Percentiles rank a stretch among this genome's conserved stretches.
phyloP scores from a whole-genome alignment of 2,797 vertebrate species.

The Otus scops region DNA sequence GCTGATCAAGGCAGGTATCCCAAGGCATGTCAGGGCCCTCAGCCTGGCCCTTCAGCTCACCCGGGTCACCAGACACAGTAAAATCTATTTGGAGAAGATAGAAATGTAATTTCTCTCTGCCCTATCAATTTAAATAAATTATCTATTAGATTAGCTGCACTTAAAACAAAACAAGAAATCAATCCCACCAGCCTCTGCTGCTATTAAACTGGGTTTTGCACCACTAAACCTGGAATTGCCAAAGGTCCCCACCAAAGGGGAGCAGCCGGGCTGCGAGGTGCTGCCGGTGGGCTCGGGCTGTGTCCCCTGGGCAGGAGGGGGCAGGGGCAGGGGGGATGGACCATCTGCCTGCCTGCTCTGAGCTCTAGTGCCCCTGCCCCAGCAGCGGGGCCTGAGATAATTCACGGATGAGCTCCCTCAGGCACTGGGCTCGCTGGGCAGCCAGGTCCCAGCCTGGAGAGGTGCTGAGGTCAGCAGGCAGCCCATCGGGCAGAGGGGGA shows the following conservation, averaged over 20 bases:
- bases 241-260: neutral
- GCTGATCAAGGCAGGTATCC: neutral
- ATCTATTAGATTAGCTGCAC: conserved; percentile 57
- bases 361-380: neutral
- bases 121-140: conserved; percentile 60
- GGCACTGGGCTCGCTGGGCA: neutral
- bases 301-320: fast-evolving
- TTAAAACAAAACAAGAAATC: conserved; percentile 57
- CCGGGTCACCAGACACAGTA: neutral
- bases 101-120: neutral
- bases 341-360: fast-evolving
- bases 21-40: neutral
- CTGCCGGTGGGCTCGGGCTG: neutral
- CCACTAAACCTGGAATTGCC: neutral
- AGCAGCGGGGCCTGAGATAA: fast-evolving
- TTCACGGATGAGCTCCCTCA: fast-evolving
- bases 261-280: fast-evolving
- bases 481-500: neutral
- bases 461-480: neutral
- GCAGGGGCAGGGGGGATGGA: fast-evolving
- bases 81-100: neutral
- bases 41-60: neutral
- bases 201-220: neutral
- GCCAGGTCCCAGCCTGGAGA: neutral
- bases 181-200: neutral